Evolutionary conservation across 64 coral and sea anemone genomes (phyloP).

Genomic region (Porites lutea): DNA sequence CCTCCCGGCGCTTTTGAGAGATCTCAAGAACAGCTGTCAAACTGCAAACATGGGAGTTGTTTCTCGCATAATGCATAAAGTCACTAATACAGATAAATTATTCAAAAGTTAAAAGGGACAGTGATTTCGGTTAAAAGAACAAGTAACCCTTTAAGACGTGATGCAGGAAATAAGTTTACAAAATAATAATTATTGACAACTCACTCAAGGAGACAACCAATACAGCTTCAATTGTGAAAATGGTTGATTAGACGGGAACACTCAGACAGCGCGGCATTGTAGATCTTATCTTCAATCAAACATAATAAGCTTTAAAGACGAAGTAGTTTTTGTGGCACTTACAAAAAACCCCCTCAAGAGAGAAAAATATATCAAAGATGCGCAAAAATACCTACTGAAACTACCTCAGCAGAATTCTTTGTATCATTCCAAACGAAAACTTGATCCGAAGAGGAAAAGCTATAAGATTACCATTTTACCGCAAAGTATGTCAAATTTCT

Average conservation of each 20-base stretch:
- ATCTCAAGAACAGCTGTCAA: not conserved
- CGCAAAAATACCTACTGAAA: not conserved
- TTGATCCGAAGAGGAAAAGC: conserved; percentile 11
- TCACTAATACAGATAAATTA: no score
- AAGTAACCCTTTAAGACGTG: no score
- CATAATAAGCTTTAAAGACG: not conserved
- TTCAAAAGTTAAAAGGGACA: not conserved
- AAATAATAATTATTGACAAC: not conserved
- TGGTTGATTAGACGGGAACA: not conserved
- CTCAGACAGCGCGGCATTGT: not conserved
- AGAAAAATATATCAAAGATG: not conserved
- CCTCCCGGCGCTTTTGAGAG: not conserved
- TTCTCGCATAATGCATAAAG: not conserved
- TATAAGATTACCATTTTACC: conserved; percentile 4
- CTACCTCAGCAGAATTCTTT: not conserved
- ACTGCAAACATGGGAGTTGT: not conserved
- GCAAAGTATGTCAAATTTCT: not conserved
- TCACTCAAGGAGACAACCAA: conserved; percentile 1
- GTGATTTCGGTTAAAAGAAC: not conserved
- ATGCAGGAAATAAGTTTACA: no score
- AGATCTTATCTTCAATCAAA: conserved; percentile 28
- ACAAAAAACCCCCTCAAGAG: not conserved
- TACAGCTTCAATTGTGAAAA: conserved; percentile 2
- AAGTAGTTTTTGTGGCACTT: not conserved
- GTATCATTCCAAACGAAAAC: not conserved